Evolutionary conservation across 2,888 invertebrate genomes (phyloP), one percentile per base, ranked within the genome.

Genomic region (Hypsopygia costalis): DNA sequence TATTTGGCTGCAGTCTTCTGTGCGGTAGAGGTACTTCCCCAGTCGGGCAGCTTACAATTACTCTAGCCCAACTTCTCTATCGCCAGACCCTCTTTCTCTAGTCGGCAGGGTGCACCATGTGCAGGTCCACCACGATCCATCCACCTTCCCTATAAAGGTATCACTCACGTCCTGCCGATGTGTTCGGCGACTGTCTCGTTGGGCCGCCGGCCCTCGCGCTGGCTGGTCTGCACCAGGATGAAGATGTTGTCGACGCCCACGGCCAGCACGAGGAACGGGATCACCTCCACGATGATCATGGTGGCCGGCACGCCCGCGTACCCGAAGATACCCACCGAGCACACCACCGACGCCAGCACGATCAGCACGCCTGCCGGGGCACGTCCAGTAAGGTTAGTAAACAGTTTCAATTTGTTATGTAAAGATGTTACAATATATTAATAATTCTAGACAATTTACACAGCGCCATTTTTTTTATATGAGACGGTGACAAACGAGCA

Each of bases 191-290:
- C 90, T 0, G 93, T 92, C 82, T 98, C 97, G 46, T 93, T 92
- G 0, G 93, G 91, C 40, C 92, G 85, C 22, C 93, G 89, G 1
- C 90, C 89, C 67, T 96, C 96, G 31, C 98, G 83, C 86, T 98
- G 95, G 77, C 94, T 96, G 0, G 97, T 96, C 86, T 99, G 98
- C 35, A 99, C 98, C 39, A 99, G 90, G 56, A 99, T 98, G 81
- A 99, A 99, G 67, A 99, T 98, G 73, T 99, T 99, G 86, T 99
- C 99, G 0, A 99, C 98, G 1, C 99, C 99, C 1, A 99, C 98
- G 1, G 99, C 98, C 52, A 99, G 87, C 20, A 99, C 98, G 40
- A 99, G 89, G 91, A 99, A 99, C 0, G 99, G 99, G 48, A 99
- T 97, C 2, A 99, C 98, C 89, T 99, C 99, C 30, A 99, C 95